phyloP scores from a whole-genome alignment of 2,797 vertebrate genomes.

The Brachyrhaphis roseni region DNA sequence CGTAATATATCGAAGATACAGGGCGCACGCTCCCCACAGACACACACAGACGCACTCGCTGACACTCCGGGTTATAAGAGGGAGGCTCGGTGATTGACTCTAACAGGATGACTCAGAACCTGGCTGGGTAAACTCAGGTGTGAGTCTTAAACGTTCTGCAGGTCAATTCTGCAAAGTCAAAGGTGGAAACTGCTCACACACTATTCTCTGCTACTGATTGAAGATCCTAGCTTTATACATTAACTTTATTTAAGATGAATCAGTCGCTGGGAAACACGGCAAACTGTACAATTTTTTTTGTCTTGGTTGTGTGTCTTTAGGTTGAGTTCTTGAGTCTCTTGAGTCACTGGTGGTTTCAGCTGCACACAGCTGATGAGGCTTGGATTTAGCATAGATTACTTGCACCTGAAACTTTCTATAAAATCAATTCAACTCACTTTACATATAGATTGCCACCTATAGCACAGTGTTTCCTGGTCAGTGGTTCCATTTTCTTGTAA shows the following conservation, averaged over 20 bases:
- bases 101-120: conserved; percentile 64
- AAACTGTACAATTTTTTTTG: background rate
- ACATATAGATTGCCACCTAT: background rate
- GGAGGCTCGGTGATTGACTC: conserved; percentile 41
- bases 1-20: conserved; percentile 66
- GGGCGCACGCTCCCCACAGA: conserved; percentile 27
- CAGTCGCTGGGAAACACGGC: background rate
- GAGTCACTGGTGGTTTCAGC: background rate
- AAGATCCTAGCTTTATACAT: background rate
- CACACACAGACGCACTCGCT: conserved; percentile 8
- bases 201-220: rapidly evolving
- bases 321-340: background rate
- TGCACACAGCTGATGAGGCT: background rate
- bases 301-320: background rate
- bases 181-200: conserved; percentile 6
- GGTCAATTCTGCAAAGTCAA: conserved; percentile 64
- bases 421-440: background rate
- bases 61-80: conserved; percentile 17
- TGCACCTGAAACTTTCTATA: background rate
- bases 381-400: background rate
- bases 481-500: background rate
- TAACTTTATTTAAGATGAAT: background rate
- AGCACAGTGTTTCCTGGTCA: background rate
- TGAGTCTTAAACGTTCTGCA: conserved; percentile 39
- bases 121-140: conserved; percentile 60